Evolutionary conservation across 1,140 invertebrate genomes (phyloP), one percentile per base, ranked within the genome.

Genomic region (Bicyclus anynana): DNA sequence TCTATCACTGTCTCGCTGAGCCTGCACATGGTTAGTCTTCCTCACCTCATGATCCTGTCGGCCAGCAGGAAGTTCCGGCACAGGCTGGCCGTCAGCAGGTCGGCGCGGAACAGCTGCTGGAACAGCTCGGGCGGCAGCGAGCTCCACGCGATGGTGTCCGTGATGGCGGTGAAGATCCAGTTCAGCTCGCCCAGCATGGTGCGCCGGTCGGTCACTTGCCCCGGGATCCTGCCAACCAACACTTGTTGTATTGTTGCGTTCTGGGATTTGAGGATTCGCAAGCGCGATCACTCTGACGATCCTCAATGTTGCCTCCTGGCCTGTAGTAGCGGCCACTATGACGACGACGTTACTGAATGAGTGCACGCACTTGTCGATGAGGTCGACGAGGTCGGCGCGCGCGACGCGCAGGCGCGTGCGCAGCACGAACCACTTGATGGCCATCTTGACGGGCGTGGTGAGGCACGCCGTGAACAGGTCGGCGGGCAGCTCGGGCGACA

Each of bases 71-170:
- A 99, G 90, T 99, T 99, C 35, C 99, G 92, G 89, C 99, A 99
- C 33, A 99, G 91, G 84, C 97, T 98, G 26, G 98, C 98, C 10
- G 99, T 98, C n/a, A 99, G 90, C 52, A 99, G 90, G 89, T 99
- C 99, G 89, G 98, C 97, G 5, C 99, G 92, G 87, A 99, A 99
- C 53, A 99, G 89, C 80, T 95, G 97, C 90, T 99, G 98, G 89
- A 99, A 99, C 60, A 98, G 90, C 74, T 98, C 97, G 90, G 90
- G 66, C 12, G 97, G 96, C 58, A 99, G 90, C 37, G 95, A 96
- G 80, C 99, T 99, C 98, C 98, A 99, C 0, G 98, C 98, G 78
- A 99, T 99, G n/a, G 98, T 99, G 84, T 99, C 98, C 2, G 98
- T 99, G 52, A 99, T 99, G 5, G 98, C 98, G 27, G 98, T 99